Percentiles rank a stretch among this genome's conserved stretches.
These are phyloP conservation scores for Diadophis punctatus DNA, from an alignment of 2,113 vertebrate genomes.

Conservation along the genomic window DNA sequence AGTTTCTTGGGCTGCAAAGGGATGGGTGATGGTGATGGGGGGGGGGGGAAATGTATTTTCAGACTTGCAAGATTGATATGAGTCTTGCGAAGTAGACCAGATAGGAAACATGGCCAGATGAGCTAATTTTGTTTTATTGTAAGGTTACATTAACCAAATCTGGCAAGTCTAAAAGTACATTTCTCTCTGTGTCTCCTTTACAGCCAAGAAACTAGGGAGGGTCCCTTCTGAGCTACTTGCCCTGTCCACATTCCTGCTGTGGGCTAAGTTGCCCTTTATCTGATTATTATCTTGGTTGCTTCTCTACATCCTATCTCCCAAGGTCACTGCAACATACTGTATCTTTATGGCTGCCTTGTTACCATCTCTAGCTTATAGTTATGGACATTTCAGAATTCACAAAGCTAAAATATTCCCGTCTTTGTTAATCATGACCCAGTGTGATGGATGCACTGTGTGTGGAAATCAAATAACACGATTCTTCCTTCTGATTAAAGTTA, in stretches of 20 bases:
- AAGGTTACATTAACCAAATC: neutral
- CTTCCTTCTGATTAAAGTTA: constrained; percentile 64
- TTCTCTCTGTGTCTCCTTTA: neutral
- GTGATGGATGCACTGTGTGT: constrained; percentile 47
- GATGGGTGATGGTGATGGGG: neutral
- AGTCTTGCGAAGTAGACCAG: neutral
- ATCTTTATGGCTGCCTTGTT: neutral
- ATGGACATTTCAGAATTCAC: constrained; percentile 16
- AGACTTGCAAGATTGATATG: neutral
- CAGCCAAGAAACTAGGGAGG: neutral
- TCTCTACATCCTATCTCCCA: neutral
- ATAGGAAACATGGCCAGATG: neutral
- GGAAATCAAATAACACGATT: constrained; percentile 61
- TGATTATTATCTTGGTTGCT: neutral
- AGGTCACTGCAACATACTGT: neutral
- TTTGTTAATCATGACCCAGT: constrained; percentile 59
- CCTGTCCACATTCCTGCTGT: neutral
- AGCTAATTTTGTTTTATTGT: neutral
- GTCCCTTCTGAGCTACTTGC: neutral
- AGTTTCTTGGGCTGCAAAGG: neutral
- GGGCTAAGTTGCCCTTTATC: neutral
- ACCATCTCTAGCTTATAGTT: constrained; percentile 15
- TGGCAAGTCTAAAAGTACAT: neutral
- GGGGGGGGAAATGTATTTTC: neutral
- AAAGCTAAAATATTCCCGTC: constrained; percentile 58